Evolutionary conservation across 2,888 invertebrate genomes (phyloP).

Genomic region (Acleris emargana): DNA sequence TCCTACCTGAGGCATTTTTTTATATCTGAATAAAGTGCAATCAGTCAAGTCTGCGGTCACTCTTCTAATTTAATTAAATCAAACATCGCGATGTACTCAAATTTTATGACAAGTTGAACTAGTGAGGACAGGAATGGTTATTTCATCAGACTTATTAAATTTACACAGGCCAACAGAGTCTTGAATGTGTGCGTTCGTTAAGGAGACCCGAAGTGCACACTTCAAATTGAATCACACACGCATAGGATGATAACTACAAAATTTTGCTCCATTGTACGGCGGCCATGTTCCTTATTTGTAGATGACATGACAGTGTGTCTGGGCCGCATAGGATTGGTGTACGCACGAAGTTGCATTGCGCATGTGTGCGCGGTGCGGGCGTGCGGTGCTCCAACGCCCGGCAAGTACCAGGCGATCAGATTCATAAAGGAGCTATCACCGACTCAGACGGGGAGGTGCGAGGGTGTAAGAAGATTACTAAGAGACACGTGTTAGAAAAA

Average conservation of each 20-base stretch:
- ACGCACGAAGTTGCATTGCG: constrained; percentile 55
- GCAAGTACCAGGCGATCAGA: constrained; percentile 73
- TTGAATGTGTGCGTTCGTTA: constrained; percentile 15
- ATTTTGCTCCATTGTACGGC: constrained; percentile 10
- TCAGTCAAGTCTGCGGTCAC: constrained; percentile 11
- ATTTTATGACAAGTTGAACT: constrained; percentile 5
- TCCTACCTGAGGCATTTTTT: constrained; percentile 12
- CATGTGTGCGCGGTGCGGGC: constrained; percentile 80
- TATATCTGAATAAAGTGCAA: constrained; percentile 38
- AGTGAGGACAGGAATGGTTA: not conserved
- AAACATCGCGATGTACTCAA: constrained; percentile 2
- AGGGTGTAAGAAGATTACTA: constrained; percentile 44
- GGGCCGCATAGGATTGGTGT: constrained; percentile 49
- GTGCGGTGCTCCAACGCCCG: constrained; percentile 77
- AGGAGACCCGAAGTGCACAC: constrained; percentile 12
- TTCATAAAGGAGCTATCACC: constrained; percentile 43
- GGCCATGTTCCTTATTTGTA: constrained; percentile 26
- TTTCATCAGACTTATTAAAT: not conserved
- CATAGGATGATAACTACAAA: constrained; percentile 4
- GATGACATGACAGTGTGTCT: constrained; percentile 42
- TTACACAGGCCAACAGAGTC: not conserved
- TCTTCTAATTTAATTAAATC: constrained; percentile 16
- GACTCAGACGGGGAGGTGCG: constrained; percentile 40
- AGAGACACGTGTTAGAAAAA: constrained; percentile 37
- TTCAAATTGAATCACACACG: constrained; percentile 17